Evolutionary conservation across 2,888 invertebrate genomes (phyloP).

Genomic region (Agrochola lychnidis): DNA sequence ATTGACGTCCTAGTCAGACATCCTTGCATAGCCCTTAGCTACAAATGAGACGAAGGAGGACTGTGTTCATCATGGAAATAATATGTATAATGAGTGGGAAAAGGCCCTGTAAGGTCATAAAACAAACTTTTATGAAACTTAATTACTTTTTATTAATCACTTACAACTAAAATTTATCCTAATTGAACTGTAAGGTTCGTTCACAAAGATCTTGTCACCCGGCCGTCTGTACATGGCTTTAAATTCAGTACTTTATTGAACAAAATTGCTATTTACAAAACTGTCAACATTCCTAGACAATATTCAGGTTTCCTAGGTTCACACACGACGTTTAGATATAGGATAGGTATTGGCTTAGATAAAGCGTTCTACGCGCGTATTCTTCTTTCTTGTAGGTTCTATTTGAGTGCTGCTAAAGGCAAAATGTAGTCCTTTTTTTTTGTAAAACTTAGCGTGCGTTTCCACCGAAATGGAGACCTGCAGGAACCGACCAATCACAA

Average conservation of each 20-base stretch:
- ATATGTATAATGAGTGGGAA: neutral
- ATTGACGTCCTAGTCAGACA: neutral
- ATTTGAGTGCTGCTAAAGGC: neutral
- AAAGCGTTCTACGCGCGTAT: neutral
- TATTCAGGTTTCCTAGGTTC: constrained; percentile 2
- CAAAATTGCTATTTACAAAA: constrained; percentile 55
- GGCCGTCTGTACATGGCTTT: constrained; percentile 52
- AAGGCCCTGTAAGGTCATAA: constrained; percentile 5
- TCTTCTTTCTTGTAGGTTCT: neutral
- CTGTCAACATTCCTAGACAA: constrained; percentile 30
- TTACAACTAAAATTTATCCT: constrained; percentile 69
- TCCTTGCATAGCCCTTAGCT: too few species aligned
- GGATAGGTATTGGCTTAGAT: neutral
- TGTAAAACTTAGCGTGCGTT: neutral
- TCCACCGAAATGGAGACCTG: neutral
- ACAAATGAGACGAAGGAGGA: too few species aligned
- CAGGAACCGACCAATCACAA: neutral
- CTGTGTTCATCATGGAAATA: neutral
- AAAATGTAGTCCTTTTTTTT: neutral
- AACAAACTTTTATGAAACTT: constrained; percentile 61
- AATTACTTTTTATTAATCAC: constrained; percentile 67
- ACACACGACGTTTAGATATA: neutral
- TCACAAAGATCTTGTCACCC: constrained; percentile 52
- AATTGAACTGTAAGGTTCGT: constrained; percentile 56
- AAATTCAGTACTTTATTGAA: constrained; percentile 29